Percentiles rank a stretch among this genome's conserved stretches.
Evolutionary conservation across 1,140 invertebrate genomes (phyloP).

Genomic region (Atopsyche davidsoni): DNA sequence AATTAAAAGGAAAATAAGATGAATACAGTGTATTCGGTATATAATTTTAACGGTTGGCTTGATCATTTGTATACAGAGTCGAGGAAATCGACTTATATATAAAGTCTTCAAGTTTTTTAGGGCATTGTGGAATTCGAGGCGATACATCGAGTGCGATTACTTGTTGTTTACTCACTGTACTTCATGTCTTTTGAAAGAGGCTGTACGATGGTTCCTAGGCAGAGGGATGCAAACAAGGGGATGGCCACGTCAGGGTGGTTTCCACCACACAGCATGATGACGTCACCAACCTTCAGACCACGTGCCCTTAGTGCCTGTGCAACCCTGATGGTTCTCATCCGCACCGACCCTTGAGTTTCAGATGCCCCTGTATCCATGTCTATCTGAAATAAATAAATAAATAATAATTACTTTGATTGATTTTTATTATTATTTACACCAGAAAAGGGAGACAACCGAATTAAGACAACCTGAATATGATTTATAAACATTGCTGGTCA

Average conservation of each 20-base stretch:
- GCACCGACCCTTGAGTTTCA: constrained; percentile 34
- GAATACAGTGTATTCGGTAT: background rate
- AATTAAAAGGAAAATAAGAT: too few species aligned
- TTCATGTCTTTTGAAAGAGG: constrained; percentile 7
- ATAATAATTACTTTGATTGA: background rate
- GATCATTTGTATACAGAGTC: too few species aligned
- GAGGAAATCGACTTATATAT: too few species aligned
- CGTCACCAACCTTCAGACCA: constrained; percentile 34
- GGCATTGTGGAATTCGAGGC: too few species aligned
- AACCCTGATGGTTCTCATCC: constrained; percentile 33
- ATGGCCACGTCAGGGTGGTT: constrained; percentile 37
- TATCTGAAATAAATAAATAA: constrained; percentile 32
- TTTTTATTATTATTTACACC: too few species aligned
- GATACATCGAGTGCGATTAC: too few species aligned
- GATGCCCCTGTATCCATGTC: constrained; percentile 37
- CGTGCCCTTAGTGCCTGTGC: constrained; percentile 33
- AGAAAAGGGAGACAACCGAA: too few species aligned
- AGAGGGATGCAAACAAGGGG: constrained; percentile 35
- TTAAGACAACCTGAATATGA: too few species aligned
- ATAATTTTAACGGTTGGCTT: background rate
- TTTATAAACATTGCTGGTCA: too few species aligned
- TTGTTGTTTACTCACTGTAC: constrained; percentile 1
- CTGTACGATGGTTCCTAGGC: constrained; percentile 29
- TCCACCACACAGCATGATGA: constrained; percentile 35
- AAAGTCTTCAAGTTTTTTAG: too few species aligned